These are phyloP conservation scores for Yponomeuta plumbellus DNA, from an alignment of 2,888 invertebrate species.

Conservation along the genomic window DNA sequence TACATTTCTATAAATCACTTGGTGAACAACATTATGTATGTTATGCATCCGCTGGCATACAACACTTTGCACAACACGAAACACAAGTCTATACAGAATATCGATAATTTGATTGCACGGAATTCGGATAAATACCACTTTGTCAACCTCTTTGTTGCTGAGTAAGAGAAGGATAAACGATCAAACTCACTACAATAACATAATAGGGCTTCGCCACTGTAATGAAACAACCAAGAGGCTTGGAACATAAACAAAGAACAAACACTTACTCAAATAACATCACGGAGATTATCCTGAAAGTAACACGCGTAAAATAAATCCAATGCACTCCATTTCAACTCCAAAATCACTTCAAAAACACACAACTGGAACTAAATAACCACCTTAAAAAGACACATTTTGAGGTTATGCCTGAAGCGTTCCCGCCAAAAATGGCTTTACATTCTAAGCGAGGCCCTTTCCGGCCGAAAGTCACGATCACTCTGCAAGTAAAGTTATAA, in stretches of 20 bases:
- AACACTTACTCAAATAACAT: constrained; percentile 63
- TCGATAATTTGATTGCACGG: too few species aligned
- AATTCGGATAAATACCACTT: too few species aligned
- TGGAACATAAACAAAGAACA: constrained; percentile 14
- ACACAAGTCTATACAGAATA: too few species aligned
- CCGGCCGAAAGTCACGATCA: constrained; percentile 41
- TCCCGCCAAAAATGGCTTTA: constrained; percentile 59
- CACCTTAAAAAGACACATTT: constrained; percentile 12
- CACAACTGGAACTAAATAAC: constrained; percentile 22
- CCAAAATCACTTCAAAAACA: constrained; percentile 23
- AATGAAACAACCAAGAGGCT: background rate
- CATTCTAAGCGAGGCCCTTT: constrained; percentile 48
- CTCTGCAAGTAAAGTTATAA: constrained; percentile 24
- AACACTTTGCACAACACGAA: too few species aligned
- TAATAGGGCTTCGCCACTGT: background rate
- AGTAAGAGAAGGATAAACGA: too few species aligned
- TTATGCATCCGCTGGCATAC: too few species aligned
- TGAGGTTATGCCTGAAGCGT: constrained; percentile 25
- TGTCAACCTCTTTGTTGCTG: too few species aligned
- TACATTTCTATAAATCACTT: too few species aligned
- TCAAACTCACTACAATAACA: too few species aligned
- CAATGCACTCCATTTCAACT: constrained; percentile 45
- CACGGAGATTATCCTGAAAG: constrained; percentile 51
- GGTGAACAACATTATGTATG: too few species aligned
- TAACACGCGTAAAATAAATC: constrained; percentile 29